phyloP scores from a whole-genome alignment of 2,888 invertebrate species.

The Calephelis perditalis region DNA sequence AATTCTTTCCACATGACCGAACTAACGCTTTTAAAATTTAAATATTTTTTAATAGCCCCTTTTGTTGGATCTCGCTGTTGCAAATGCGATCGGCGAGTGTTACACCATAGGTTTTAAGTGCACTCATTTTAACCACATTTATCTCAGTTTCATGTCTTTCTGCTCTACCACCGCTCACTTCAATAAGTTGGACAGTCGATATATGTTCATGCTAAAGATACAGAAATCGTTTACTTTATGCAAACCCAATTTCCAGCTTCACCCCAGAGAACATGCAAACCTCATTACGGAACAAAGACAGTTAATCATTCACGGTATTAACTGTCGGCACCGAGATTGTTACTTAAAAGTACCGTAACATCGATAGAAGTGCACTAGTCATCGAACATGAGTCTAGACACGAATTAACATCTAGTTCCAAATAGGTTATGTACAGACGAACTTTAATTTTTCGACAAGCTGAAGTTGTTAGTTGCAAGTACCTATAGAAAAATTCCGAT shows the following conservation, averaged over 20 bases:
- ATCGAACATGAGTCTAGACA: constrained; percentile 31
- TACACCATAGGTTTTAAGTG: too few relatives aligned
- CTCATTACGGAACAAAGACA: constrained; percentile 11
- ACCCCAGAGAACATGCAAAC: not conserved
- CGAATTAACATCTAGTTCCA: constrained; percentile 23
- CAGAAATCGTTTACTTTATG: not conserved
- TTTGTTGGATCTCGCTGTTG: too few relatives aligned
- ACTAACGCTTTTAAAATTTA: too few relatives aligned
- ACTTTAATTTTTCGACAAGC: not conserved
- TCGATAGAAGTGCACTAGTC: constrained; percentile 20
- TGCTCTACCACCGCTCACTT: too few relatives aligned
- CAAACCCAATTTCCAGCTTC: not conserved
- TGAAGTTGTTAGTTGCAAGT: too few relatives aligned
- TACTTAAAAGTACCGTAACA: constrained; percentile 11
- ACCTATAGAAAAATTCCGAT: too few relatives aligned
- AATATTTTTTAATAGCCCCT: too few relatives aligned
- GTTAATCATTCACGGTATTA: constrained; percentile 8
- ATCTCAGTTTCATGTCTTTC: too few relatives aligned
- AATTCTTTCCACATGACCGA: too few relatives aligned
- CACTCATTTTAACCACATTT: too few relatives aligned
- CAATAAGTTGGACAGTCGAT: not conserved
- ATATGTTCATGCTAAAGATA: not conserved
- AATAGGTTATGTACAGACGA: constrained; percentile 35
- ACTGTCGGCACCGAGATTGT: not conserved
- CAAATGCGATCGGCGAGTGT: too few relatives aligned